phyloP scores from a whole-genome alignment of 2,113 vertebrate species.

The Dendropsophus ebraccatus region DNA sequence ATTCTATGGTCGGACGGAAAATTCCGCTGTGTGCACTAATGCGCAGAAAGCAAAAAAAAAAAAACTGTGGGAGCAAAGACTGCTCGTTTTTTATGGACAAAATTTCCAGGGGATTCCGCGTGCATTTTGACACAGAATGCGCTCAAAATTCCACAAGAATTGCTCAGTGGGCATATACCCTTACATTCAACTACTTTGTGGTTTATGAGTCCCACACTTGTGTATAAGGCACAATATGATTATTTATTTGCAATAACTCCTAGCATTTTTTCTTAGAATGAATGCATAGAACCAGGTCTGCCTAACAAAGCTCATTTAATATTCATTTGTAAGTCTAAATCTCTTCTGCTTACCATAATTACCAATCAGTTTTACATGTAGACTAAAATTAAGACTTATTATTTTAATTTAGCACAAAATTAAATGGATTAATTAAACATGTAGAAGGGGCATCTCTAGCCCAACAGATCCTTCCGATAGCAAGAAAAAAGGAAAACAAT shows the following conservation, averaged over 20 bases:
- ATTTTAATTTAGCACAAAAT: constrained; percentile 78
- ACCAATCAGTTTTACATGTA: constrained; percentile 77
- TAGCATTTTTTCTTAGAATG: constrained; percentile 19
- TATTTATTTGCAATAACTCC: constrained; percentile 10
- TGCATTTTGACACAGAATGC: too few species aligned
- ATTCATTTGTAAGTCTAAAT: constrained; percentile 68
- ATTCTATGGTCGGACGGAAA: too few species aligned
- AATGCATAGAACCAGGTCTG: constrained; percentile 63
- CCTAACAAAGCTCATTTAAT: constrained; percentile 70
- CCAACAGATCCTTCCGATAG: constrained; percentile 69
- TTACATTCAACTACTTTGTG: background rate
- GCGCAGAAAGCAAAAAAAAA: too few species aligned
- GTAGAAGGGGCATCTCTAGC: constrained; percentile 67
- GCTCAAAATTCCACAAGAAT: too few species aligned
- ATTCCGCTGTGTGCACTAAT: too few species aligned
- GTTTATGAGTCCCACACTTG: background rate
- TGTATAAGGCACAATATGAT: background rate
- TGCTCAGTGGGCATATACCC: too few species aligned
- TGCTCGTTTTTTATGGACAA: too few species aligned
- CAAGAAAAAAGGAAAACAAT: constrained; percentile 66
- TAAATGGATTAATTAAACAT: constrained; percentile 79
- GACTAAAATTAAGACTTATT: constrained; percentile 75
- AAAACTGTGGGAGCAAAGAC: too few species aligned
- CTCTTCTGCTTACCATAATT: constrained; percentile 69
- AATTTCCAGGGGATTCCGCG: too few species aligned